Percentiles rank a stretch among this genome's conserved stretches.
Conservation (phyloP, 1,140 invertebrate species). For the Drosophila nigromelanica region DNA sequence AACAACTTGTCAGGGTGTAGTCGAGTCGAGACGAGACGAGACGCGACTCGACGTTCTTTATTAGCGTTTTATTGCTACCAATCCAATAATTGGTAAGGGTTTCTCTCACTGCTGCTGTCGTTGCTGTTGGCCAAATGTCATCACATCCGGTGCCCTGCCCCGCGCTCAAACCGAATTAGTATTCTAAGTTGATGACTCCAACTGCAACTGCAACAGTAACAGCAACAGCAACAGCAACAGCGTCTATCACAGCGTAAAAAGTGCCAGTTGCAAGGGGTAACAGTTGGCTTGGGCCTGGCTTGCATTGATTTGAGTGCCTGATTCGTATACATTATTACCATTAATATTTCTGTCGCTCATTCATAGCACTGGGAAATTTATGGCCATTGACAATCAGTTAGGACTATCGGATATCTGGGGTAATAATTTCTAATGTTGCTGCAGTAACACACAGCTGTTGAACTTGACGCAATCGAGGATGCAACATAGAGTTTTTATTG, state of each 20-base stretch:
- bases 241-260: slow-evolving; percentile 55
- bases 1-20: slow-evolving; percentile 50
- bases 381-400: slow-evolving; percentile 78
- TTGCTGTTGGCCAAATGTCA: slow-evolving; percentile 70
- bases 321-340: slow-evolving; percentile 71
- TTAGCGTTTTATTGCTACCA: slow-evolving; percentile 80
- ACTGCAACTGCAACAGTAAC: slow-evolving; percentile 25
- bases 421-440: slow-evolving; percentile 79
- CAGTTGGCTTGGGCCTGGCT: slow-evolving; percentile 16
- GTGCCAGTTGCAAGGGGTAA: slow-evolving; percentile 42
- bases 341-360: slow-evolving; percentile 73
- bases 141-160: slow-evolving; percentile 68
- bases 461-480: slow-evolving; percentile 51
- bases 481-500: slow-evolving; percentile 61
- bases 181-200: slow-evolving; percentile 68
- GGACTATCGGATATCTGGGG: slow-evolving; percentile 79
- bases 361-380: slow-evolving; percentile 64
- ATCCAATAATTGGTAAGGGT: slow-evolving; percentile 74
- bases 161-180: slow-evolving; percentile 67
- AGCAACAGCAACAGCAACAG: slow-evolving; percentile 35
- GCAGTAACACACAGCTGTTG: slow-evolving; percentile 50
- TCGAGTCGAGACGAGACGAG: slow-evolving; percentile 2
- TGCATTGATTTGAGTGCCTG: slow-evolving; percentile 51
- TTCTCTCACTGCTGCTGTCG: slow-evolving; percentile 18
- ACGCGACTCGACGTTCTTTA: slow-evolving; percentile 59